A percentile compares a stretch with the other conserved stretches of the same genome.
phyloP scores from a whole-genome alignment of 2,888 invertebrate genomes.

The Philereme vetulata region DNA sequence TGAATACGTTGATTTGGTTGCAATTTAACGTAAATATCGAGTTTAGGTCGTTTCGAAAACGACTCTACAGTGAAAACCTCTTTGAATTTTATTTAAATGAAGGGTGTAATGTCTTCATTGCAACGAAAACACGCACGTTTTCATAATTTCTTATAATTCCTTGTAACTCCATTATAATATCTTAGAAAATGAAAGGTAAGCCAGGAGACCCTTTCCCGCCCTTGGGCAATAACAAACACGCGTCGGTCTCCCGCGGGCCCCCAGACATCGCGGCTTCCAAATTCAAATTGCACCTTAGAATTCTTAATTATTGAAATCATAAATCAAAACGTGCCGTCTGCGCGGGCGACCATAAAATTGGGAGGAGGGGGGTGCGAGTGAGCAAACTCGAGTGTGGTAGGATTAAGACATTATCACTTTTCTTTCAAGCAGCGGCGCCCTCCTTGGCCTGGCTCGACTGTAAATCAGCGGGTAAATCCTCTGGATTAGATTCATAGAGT shows the following conservation, averaged over 20 bases:
- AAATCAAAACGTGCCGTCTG: conserved; percentile 83
- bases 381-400: conserved; percentile 81
- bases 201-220: conserved; percentile 73
- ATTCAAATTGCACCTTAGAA: conserved; percentile 84
- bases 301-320: conserved; percentile 85
- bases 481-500: conserved; percentile 84
- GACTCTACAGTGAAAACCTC: not conserved
- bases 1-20: conserved; percentile 10
- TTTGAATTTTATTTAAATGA: not conserved
- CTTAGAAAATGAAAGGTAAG: conserved; percentile 72
- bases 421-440: conserved; percentile 82
- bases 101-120: conserved; percentile 28
- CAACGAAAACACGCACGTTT: conserved; percentile 44
- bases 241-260: conserved; percentile 75
- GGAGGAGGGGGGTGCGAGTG: conserved; percentile 53
- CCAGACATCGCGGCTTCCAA: conserved; percentile 70
- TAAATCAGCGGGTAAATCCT: conserved; percentile 84
- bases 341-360: conserved; percentile 81
- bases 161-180: conserved; percentile 68
- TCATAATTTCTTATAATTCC: conserved; percentile 64
- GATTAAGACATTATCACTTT: conserved; percentile 88
- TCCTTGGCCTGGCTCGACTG: conserved; percentile 72
- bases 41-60: conserved; percentile 4
- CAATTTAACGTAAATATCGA: conserved; percentile 5
- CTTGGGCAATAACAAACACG: conserved; percentile 80